Percentiles rank a stretch among this genome's conserved stretches.
phyloP scores from a whole-genome alignment of 2,888 invertebrate species.

The Lepeophtheirus nordmannii region DNA sequence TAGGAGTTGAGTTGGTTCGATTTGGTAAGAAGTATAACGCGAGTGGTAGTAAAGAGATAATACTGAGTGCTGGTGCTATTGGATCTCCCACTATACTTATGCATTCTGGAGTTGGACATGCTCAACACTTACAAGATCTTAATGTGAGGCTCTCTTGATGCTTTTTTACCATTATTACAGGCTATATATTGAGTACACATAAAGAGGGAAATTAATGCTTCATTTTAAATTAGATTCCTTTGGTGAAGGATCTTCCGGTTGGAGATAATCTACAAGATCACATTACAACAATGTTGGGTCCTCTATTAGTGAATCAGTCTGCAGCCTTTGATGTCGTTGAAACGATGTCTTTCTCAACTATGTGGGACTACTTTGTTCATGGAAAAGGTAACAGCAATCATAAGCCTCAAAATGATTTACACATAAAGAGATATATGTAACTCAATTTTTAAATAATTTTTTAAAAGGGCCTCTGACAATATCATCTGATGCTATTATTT shows the following conservation, averaged over 20 bases:
- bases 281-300: conserved; percentile 42
- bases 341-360: background rate
- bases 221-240: conserved; percentile 42
- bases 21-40: conserved; percentile 49
- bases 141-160: conserved; percentile 31
- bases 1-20: conserved; percentile 56
- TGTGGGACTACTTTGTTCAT: conserved; percentile 2
- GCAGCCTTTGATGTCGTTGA: background rate
- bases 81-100: conserved; percentile 76
- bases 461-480: background rate
- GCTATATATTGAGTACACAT: background rate
- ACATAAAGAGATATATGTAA: too few relatives aligned
- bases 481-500: background rate
- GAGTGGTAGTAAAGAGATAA: conserved; percentile 58
- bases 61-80: conserved; percentile 72
- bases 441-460: too few relatives aligned
- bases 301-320: background rate
- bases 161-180: background rate
- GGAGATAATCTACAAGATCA: conserved; percentile 55
- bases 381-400: background rate
- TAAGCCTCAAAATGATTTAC: too few relatives aligned
- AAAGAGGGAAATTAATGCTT: background rate
- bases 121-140: conserved; percentile 52
- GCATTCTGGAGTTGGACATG: conserved; percentile 74
- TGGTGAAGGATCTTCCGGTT: conserved; percentile 50